Evolutionary conservation across 2,888 invertebrate genomes (phyloP).

Genomic region (Stratiomys singularior): DNA sequence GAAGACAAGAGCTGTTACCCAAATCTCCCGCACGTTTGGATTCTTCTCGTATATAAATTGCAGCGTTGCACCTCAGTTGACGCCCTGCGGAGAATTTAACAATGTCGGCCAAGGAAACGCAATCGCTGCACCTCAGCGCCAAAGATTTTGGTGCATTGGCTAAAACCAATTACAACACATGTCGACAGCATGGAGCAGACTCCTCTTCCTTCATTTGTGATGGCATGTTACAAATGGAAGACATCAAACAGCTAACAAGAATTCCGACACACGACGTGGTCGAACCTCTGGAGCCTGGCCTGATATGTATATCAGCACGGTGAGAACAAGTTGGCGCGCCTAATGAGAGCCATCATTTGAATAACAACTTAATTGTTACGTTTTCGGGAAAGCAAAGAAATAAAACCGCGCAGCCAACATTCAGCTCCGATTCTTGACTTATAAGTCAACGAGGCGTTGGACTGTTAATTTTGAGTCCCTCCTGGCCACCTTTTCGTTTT

Average conservation of each 20-base stretch:
- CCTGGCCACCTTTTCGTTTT: neutral
- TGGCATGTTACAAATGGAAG: neutral
- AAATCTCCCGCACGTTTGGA: too few species aligned
- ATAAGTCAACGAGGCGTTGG: slow-evolving; percentile 32
- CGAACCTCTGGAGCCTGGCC: neutral
- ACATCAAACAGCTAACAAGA: neutral
- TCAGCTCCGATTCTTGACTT: neutral
- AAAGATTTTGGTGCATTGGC: too few species aligned
- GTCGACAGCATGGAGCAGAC: neutral
- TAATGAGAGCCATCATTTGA: slow-evolving; percentile 43
- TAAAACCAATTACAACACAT: too few species aligned
- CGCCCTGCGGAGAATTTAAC: too few species aligned
- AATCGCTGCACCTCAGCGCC: too few species aligned
- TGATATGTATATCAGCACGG: slow-evolving; percentile 2
- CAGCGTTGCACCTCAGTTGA: too few species aligned
- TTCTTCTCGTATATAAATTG: too few species aligned
- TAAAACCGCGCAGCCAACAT: neutral
- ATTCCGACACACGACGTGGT: neutral
- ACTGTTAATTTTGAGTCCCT: slow-evolving; percentile 26
- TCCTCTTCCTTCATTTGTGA: neutral
- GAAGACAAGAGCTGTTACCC: too few species aligned
- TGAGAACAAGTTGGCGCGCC: slow-evolving; percentile 29
- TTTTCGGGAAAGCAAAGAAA: slow-evolving; percentile 17
- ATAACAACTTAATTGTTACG: slow-evolving; percentile 44
- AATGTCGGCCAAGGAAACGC: too few species aligned